Conservation (phyloP, 64 coral and sea anemone genomes). For the Porites australiensis region DNA sequence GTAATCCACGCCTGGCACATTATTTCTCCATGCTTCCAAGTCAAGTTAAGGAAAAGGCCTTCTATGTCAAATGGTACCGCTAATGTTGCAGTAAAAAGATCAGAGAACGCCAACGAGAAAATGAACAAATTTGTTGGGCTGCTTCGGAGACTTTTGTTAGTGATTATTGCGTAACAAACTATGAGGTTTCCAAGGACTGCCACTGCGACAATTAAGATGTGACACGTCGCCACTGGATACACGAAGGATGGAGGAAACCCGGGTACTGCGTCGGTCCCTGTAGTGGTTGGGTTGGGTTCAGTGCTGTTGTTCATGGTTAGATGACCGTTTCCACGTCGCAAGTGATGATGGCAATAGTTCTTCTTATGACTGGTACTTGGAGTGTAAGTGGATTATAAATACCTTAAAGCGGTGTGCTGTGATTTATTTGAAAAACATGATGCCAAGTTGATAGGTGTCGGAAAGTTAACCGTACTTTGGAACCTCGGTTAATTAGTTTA, state of each 20-base stretch:
- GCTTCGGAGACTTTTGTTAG: conserved; percentile 26
- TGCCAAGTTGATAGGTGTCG: neutral
- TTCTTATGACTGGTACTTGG: neutral
- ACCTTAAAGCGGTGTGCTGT: neutral
- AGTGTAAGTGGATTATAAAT: neutral
- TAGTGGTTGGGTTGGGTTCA: neutral
- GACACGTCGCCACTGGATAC: conserved; percentile 56
- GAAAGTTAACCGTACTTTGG: neutral
- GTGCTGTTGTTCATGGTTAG: neutral
- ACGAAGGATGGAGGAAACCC: conserved; percentile 18
- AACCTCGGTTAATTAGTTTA: neutral
- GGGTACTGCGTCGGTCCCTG: neutral
- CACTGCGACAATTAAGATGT: conserved; percentile 42
- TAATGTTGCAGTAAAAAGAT: conserved; percentile 23
- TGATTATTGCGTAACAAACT: conserved; percentile 45
- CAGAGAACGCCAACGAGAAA: conserved; percentile 49
- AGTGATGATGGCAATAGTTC: no score
- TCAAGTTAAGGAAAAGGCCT: conserved; percentile 18
- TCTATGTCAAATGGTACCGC: conserved; percentile 76
- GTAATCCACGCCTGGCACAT: conserved; percentile 82
- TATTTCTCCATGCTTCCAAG: conserved; percentile 68
- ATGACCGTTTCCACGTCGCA: no score
- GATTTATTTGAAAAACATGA: neutral
- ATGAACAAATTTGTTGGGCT: conserved; percentile 66
- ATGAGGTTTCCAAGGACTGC: conserved; percentile 33